These are phyloP conservation scores for Drosophila parvula DNA, from an alignment of 1,140 invertebrate species.

Conservation along the genomic window DNA sequence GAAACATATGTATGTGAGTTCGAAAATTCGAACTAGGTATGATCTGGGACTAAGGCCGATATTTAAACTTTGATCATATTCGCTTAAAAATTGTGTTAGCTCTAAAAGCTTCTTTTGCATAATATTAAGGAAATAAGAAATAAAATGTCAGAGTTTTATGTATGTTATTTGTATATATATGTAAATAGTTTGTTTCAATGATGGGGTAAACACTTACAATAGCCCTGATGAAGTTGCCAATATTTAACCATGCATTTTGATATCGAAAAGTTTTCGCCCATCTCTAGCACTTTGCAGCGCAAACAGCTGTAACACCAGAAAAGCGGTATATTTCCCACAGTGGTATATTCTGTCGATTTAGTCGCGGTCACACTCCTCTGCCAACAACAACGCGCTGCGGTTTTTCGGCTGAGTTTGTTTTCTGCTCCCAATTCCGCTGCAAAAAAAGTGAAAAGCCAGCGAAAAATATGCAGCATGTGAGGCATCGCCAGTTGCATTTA, in stretches of 20 bases:
- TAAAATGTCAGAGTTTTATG: no score
- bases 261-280: background rate
- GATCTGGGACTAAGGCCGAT: background rate
- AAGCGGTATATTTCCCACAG: background rate
- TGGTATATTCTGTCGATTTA: conserved; percentile 2
- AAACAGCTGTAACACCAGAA: conserved; percentile 5
- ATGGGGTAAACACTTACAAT: background rate
- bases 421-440: conserved; percentile 54
- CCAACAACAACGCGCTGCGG: conserved; percentile 37
- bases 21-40: conserved; percentile 11
- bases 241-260: no score
- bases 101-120: background rate
- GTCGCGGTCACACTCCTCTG: conserved; percentile 49
- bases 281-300: conserved; percentile 7
- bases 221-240: no score
- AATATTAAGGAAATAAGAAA: background rate
- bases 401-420: conserved; percentile 49
- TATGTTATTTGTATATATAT: no score
- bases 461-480: conserved; percentile 18
- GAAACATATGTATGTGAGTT: background rate
- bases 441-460: conserved; percentile 68
- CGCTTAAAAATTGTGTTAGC: background rate
- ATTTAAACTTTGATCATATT: no score
- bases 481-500: conserved; percentile 17
- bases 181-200: background rate